Percentiles rank a stretch among this genome's conserved stretches.
Evolutionary conservation across 2,113 vertebrate species (phyloP).

Genomic region (Spea bombifrons): DNA sequence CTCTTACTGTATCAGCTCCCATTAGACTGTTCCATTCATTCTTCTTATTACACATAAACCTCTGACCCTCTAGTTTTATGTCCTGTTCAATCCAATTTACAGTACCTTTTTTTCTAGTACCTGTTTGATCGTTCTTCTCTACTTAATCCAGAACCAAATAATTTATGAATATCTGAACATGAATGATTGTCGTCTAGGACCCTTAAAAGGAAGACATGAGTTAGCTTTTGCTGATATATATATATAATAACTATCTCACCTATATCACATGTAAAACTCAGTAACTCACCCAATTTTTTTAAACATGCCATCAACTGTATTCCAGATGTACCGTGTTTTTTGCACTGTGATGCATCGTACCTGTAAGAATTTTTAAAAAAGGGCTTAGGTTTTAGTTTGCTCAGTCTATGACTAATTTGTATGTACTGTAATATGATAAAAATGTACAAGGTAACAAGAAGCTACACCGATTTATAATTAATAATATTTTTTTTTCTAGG

Average conservation of each 20-base stretch:
- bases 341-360: constrained; percentile 42
- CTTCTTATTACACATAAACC: too few relatives aligned
- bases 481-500: too few relatives aligned
- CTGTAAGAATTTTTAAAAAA: constrained; percentile 6
- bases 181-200: constrained; percentile 42
- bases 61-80: too few relatives aligned
- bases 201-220: constrained; percentile 34
- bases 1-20: too few relatives aligned
- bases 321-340: constrained; percentile 47
- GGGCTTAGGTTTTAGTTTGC: too few relatives aligned
- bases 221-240: constrained; percentile 10
- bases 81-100: too few relatives aligned
- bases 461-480: too few relatives aligned
- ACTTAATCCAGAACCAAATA: constrained; percentile 40
- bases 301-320: constrained; percentile 32
- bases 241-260: neutral
- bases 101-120: constrained; percentile 13
- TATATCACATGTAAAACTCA: neutral
- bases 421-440: too few relatives aligned
- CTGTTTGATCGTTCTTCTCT: constrained; percentile 37
- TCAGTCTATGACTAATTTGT: too few relatives aligned
- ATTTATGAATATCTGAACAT: constrained; percentile 42
- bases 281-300: constrained; percentile 44
- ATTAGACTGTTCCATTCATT: too few relatives aligned
- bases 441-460: too few relatives aligned